A percentile compares a stretch with the other conserved stretches of the same genome.
phyloP scores from a whole-genome alignment of 2,888 invertebrate species.

The Leptinotarsa juncta region DNA sequence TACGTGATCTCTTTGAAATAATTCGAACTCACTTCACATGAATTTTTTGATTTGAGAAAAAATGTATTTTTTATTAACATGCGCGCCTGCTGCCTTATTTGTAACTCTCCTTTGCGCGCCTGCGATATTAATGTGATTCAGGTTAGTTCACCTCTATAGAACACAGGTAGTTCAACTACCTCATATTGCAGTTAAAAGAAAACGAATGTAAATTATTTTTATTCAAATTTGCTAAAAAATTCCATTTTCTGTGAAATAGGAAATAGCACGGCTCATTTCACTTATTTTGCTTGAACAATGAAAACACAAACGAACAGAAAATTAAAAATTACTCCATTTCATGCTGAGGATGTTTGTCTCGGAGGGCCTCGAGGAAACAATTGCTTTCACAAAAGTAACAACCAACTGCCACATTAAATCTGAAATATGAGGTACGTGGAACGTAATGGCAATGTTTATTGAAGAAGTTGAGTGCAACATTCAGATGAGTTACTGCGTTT shows the following conservation, averaged over 20 bases:
- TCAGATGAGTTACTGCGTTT: slow-evolving; percentile 8
- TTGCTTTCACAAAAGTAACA: slow-evolving; percentile 10
- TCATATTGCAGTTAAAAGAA: too few relatives aligned
- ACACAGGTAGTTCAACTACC: too few relatives aligned
- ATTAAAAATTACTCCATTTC: slow-evolving; percentile 7
- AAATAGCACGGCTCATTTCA: background rate
- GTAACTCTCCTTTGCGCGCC: too few relatives aligned
- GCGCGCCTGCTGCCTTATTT: too few relatives aligned
- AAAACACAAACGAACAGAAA: background rate
- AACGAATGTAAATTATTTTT: background rate
- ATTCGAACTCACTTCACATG: too few relatives aligned
- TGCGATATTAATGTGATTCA: too few relatives aligned
- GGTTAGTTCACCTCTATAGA: too few relatives aligned
- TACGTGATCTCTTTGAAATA: too few relatives aligned
- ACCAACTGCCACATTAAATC: slow-evolving; percentile 6
- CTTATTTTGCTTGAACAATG: background rate
- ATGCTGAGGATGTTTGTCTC: slow-evolving; percentile 10
- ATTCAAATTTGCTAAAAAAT: background rate
- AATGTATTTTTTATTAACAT: too few relatives aligned
- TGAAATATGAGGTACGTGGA: slow-evolving; percentile 14
- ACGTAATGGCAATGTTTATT: slow-evolving; percentile 15
- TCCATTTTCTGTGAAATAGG: background rate
- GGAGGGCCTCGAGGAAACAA: slow-evolving; percentile 8
- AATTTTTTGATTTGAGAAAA: too few relatives aligned
- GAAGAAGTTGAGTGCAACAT: slow-evolving; percentile 14